Evolutionary conservation across 2,888 invertebrate genomes (phyloP), one percentile per base, ranked within the genome.

Genomic region (Cenopis cana): DNA sequence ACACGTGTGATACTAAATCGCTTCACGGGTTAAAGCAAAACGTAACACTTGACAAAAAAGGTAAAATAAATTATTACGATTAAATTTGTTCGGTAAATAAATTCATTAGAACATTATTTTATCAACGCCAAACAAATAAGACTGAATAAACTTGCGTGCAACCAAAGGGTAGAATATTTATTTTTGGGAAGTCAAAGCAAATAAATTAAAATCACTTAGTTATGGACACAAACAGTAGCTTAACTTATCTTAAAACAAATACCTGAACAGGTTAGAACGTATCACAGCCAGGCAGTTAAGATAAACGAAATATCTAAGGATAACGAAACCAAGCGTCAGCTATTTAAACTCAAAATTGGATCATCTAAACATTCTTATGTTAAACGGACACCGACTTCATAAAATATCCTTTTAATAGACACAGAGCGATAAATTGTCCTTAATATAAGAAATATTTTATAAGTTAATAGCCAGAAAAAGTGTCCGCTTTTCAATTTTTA

Each of bases 401-500:
- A 92, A 92, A 92, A 85, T 89, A 89, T 79, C 82, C 82, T 85
- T 88, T 88, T 90, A 91, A 90, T 89, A 82, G 88, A 87, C 85
- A 83, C 73, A 79, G 79, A 74, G 78, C 86, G 78, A 93, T 93
- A 92, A 91, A 92, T 91, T 90, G 84, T 83, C 82, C 82, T 78
- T 90, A 93, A 93, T 92, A 90, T 87, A 83, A 85, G 87, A 89
- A 89, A 91, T 90, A 93, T 90, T 90, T 90, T 87, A 87, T 82
- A 82, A 83, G 82, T 84, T 85, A 86, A 85, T 84, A 81, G 82
- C 78, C 78, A 71, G 76, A 90, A 91, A 92, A 91, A 89, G 84
- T 83, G 88, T 85, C 85, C 84, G 78, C 84, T 86, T 88, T 89
- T 86, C 83, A 86, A 89, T 87, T 88, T 89, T 90, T 89, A 93